Base-by-base conservation (phyloP, 2,797 vertebrate genomes). In the Varecia variegata region DNA sequence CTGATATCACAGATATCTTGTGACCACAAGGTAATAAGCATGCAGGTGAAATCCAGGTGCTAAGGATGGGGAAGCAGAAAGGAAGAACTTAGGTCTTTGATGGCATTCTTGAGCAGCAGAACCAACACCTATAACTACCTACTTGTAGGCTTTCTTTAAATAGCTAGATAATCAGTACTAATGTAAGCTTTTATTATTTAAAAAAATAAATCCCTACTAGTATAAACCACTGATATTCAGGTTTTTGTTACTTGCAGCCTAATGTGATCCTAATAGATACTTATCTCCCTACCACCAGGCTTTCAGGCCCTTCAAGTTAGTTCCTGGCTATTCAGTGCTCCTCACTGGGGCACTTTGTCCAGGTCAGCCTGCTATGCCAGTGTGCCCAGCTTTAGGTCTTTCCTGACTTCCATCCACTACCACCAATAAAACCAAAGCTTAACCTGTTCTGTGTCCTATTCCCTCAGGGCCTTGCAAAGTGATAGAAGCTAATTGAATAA, bases 221-320 rank as follows among this genome's bases (percentile, higher is more conserved):
- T 93, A 92, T 82, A 96, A 92, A 68, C n/a, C 7, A 38, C 35
- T 65, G 65, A 30, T 84, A 50, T 52, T 76, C 50, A 62, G 2
- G 25, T 79, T 93, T 89, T 90, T 95, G 52, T 71, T 91, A 87
- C 54, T 81, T 90, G 23, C 5, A 92, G 90, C 56, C 82, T 77
- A 85, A 86, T 70, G 17, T 62, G 30, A 93, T 71, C n/a, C 35
- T 90, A 70, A 60, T 35, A 79, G n/a, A 77, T 70, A 81, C 17
- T 45, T 56, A 88, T 58, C 7, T 90, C 8, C 14, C 20, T 74
- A 52, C 43, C 27, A n/a, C 10, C 20, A 65, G 70, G 50, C 23
- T 92, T 93, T 76, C 21, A 23, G 60, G 35, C 79, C 52, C 43
- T 93, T 83, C 50, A 35, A 9, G 21, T 84, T 88, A 93, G 50